Evolutionary conservation across 64 coral and sea anemone species (phyloP).

Genomic region (Catalaphyllia jardinei): DNA sequence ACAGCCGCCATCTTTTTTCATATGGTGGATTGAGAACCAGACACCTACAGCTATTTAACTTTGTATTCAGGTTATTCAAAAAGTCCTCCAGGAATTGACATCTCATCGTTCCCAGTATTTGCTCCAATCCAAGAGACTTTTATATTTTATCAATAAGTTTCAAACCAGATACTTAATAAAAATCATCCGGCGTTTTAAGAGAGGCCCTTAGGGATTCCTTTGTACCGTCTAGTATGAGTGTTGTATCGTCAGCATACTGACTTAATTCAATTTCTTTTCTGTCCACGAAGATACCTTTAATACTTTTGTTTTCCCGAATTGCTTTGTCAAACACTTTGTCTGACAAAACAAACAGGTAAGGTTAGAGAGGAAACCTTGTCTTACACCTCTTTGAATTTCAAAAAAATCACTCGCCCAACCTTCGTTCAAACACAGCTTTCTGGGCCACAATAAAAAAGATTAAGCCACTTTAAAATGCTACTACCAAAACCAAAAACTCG

Average conservation of each 20-base stretch:
- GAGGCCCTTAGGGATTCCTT: conserved; percentile 7
- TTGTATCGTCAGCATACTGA: conserved; percentile 31
- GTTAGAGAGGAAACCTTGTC: too few relatives aligned
- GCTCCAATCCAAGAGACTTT: conserved; percentile 3
- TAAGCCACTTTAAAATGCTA: too few relatives aligned
- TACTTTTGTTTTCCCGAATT: conserved; percentile 26
- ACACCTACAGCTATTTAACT: neutral
- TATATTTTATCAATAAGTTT: conserved; percentile 26
- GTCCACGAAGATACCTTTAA: conserved; percentile 13
- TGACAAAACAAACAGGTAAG: too few relatives aligned
- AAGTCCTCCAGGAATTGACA: conserved; percentile 5
- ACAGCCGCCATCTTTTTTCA: too few relatives aligned
- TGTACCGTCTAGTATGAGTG: conserved; percentile 1
- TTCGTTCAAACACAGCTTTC: too few relatives aligned
- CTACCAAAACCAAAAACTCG: too few relatives aligned
- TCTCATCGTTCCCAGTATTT: conserved; percentile 4
- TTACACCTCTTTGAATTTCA: too few relatives aligned
- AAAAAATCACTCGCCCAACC: too few relatives aligned
- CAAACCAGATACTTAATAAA: conserved; percentile 8
- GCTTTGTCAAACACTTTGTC: neutral
- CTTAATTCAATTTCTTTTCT: conserved; percentile 10
- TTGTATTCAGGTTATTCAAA: neutral
- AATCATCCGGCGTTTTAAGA: neutral
- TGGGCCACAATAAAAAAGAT: too few relatives aligned
- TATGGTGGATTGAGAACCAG: too few relatives aligned